Base-by-base conservation (phyloP, 2,888 invertebrate species). In the Catocala nupta region DNA sequence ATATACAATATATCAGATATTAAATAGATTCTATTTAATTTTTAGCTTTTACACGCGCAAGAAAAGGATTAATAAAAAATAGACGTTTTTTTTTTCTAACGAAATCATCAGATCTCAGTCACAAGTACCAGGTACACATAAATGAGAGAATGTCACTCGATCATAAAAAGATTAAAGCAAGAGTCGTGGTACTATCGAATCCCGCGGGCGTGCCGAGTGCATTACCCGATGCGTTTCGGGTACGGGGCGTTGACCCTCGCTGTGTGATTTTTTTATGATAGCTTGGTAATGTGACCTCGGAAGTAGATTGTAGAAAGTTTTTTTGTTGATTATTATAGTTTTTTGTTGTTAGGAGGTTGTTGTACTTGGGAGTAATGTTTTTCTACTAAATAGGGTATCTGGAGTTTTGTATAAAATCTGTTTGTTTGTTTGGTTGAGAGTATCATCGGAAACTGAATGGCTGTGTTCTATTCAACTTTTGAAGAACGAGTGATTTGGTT, bases 211-310 rank as follows among this genome's bases (percentile, higher is more conserved):
- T 76, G 63, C 73, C 75, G 86, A 88, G 88, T 88, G 88, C 88
- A 86, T 82, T 86, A 88, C 84, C 86, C 87, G 83, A 74, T 79
- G 81, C 80, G 82, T 85, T 87, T 87, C 85, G 88, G 88, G 85
- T 86, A 82, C 68, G 64, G 87, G 81, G 73, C 83, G 52, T 73
- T 77, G 85, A 82, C 81, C 87, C 72, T 77, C 75, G 75, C 81
- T 84, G 83, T 87, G 84, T 86, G 86, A 87, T 88, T 88, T 88
- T 88, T 89, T 88, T 88, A 87, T 86, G 86, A 80, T 73, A 70
- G 71, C 72, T 70, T 63, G 71, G 81, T 81, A 78, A 66, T 79
- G 70, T 78, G 81, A 80, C 78, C 81, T 80, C 78, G 77, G 79
- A 80, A 80, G 78, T 78, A 76, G 77, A 78, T 68, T 74, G 71